phyloP scores from a whole-genome alignment of 2,888 invertebrate genomes.

The Serripes groenlandicus region DNA sequence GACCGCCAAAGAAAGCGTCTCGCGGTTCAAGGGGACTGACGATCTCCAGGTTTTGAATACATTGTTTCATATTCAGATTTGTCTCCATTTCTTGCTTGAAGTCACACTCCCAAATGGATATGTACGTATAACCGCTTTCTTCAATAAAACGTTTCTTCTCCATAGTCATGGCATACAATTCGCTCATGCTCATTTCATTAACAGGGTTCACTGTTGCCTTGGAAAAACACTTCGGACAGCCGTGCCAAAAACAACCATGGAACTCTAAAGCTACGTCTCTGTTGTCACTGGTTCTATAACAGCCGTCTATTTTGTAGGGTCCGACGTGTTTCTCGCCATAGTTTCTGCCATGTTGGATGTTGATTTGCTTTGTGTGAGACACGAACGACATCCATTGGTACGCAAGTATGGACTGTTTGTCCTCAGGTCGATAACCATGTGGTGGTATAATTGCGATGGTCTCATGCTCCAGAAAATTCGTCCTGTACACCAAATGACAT shows the following conservation, averaged over 20 bases:
- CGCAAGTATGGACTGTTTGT: constrained; percentile 60
- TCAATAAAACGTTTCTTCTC: constrained; percentile 32
- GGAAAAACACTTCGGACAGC: constrained; percentile 23
- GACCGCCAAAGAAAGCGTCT: constrained; percentile 77
- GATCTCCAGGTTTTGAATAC: constrained; percentile 54
- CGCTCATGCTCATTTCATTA: constrained; percentile 22
- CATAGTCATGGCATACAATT: constrained; percentile 34
- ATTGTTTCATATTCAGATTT: constrained; percentile 51
- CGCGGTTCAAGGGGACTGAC: constrained; percentile 67
- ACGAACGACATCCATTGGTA: constrained; percentile 58
- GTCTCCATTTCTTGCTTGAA: constrained; percentile 58
- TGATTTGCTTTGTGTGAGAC: constrained; percentile 1
- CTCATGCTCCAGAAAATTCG: constrained; percentile 42
- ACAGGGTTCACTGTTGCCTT: constrained; percentile 28
- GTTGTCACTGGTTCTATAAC: constrained; percentile 14
- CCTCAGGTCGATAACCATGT: constrained; percentile 59
- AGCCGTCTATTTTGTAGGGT: constrained; percentile 36
- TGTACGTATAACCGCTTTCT: constrained; percentile 26
- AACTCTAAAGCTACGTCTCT: constrained; percentile 22
- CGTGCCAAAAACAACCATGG: constrained; percentile 49
- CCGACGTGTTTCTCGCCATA: constrained; percentile 32
- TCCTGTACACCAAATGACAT: constrained; percentile 52
- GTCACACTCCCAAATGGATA: constrained; percentile 48
- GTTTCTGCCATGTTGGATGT: constrained; percentile 43
- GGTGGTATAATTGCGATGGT: constrained; percentile 60